These are phyloP conservation scores for Liodrosophila aerea DNA, from an alignment of 2,888 invertebrate species.

Conservation along the genomic window DNA sequence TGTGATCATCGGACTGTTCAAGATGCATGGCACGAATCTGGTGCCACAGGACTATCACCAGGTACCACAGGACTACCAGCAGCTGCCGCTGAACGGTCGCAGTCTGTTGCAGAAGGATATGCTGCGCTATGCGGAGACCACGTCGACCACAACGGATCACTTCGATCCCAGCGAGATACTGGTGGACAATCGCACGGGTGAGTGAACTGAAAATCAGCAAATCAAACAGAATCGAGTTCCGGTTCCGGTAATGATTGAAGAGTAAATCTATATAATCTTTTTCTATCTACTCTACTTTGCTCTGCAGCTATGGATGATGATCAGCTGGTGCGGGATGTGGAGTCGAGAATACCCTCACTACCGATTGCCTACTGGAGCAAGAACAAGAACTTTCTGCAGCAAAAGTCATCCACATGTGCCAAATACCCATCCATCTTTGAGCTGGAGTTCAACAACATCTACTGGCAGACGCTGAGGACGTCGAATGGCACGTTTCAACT, in stretches of 20 bases:
- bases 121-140: slow-evolving; percentile 79
- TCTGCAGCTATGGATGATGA: slow-evolving; percentile 85
- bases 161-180: slow-evolving; percentile 82
- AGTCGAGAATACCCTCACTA: slow-evolving; percentile 90
- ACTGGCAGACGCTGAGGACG: slow-evolving; percentile 94
- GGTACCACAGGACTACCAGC: slow-evolving; percentile 80
- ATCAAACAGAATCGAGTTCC: background rate
- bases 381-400: slow-evolving; percentile 86
- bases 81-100: slow-evolving; percentile 81
- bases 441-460: slow-evolving; percentile 95
- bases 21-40: slow-evolving; percentile 81
- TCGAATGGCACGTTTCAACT: slow-evolving; percentile 94
- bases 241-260: too few relatives aligned
- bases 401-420: slow-evolving; percentile 88
- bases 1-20: slow-evolving; percentile 82
- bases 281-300: background rate
- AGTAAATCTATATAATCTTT: background rate
- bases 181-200: slow-evolving; percentile 82
- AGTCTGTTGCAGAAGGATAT: slow-evolving; percentile 82
- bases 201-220: slow-evolving; percentile 15
- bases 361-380: slow-evolving; percentile 93
- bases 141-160: slow-evolving; percentile 82
- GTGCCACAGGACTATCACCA: slow-evolving; percentile 80
- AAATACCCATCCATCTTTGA: slow-evolving; percentile 94
- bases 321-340: slow-evolving; percentile 89